Percentiles rank a stretch among this genome's conserved stretches.
These are phyloP conservation scores for Pangasianodon hypophthalmus DNA, from an alignment of 2,113 vertebrate genomes.

Conservation along the genomic window DNA sequence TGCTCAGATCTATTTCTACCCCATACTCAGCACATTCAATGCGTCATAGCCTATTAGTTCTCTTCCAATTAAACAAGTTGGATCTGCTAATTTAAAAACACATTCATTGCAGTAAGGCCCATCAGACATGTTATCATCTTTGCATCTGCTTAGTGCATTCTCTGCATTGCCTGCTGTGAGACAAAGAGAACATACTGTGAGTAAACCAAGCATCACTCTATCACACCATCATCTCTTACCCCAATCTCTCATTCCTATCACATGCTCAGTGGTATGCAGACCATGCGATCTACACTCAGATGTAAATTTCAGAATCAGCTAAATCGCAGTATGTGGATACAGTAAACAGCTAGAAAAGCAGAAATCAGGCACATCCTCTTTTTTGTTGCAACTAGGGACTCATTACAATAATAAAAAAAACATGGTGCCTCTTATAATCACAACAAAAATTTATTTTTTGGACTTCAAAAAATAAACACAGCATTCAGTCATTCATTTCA, in stretches of 20 bases:
- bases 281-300: not conserved
- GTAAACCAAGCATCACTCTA: not conserved
- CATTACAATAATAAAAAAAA: not conserved
- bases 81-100: not conserved
- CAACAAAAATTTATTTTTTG: not conserved
- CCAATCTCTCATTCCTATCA: conserved; percentile 36
- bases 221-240: conserved; percentile 22
- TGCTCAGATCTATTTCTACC: conserved; percentile 1
- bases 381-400: not conserved
- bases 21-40: not conserved
- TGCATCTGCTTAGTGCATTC: conserved; percentile 4
- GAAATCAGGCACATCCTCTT: not conserved
- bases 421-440: not conserved
- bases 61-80: not conserved
- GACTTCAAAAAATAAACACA: not conserved
- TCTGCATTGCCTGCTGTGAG: not conserved
- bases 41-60: not conserved
- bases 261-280: not conserved
- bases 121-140: not conserved
- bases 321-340: not conserved
- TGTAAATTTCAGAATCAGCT: conserved; percentile 23
- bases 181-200: not conserved
- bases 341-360: not conserved
- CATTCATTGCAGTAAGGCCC: not conserved
- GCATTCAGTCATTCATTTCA: not conserved